Evolutionary conservation across 1,140 invertebrate species (phyloP).

Genomic region (Drosophila tani): DNA sequence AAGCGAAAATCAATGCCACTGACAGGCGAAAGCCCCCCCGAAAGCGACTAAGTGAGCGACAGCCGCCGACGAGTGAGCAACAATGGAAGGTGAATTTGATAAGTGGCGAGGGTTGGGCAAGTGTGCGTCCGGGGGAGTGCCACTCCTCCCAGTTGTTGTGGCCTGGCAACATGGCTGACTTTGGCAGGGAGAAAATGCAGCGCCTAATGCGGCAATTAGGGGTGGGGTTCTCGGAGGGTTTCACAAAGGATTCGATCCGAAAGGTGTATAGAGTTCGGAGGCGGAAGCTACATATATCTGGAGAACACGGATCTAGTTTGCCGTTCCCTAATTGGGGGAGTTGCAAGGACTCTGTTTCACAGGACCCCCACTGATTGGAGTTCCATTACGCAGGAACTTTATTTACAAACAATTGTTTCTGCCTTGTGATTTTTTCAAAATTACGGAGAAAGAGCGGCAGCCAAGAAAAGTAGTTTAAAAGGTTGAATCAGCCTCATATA

Average conservation of each 20-base stretch:
- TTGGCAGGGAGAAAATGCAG: conserved; percentile 52
- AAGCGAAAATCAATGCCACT: conserved; percentile 74
- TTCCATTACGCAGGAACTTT: background rate
- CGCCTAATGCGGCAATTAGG: conserved; percentile 67
- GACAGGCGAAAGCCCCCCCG: conserved; percentile 31
- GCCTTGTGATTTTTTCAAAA: background rate
- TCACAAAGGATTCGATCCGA: conserved; percentile 19
- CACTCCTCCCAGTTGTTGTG: conserved; percentile 23
- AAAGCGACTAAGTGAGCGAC: conserved; percentile 68
- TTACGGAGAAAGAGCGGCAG: background rate
- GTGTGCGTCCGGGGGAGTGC: conserved; percentile 10
- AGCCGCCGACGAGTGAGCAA: conserved; percentile 65
- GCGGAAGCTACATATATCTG: conserved; percentile 8
- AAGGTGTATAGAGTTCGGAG: conserved; percentile 9
- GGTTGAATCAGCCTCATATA: no score
- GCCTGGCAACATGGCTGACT: conserved; percentile 51
- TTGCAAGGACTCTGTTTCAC: conserved; percentile 6
- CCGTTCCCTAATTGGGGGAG: conserved; percentile 9
- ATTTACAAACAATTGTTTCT: conserved; percentile 1
- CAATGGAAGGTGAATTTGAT: conserved; percentile 44
- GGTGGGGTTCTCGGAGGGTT: background rate
- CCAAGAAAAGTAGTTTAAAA: background rate
- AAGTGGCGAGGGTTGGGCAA: conserved; percentile 20
- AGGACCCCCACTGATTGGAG: background rate
- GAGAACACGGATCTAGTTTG: conserved; percentile 11